A percentile compares a stretch with the other conserved stretches of the same genome.
Evolutionary conservation across 2,797 vertebrate genomes (phyloP).

Genomic region (Sebastolobus altivelis): DNA sequence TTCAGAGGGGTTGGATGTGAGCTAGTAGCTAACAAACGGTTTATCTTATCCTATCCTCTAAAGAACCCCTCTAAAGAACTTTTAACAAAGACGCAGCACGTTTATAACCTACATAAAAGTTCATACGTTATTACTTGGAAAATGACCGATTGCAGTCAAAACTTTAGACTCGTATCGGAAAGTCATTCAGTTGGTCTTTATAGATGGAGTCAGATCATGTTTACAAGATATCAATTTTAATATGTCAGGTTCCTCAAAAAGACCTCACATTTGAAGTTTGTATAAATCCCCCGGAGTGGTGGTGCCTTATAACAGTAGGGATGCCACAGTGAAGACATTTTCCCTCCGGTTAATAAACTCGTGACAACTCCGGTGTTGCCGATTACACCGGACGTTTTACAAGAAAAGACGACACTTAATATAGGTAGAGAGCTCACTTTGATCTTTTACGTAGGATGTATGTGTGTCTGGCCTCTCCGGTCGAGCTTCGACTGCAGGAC

Average conservation of each 20-base stretch:
- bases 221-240: neutral
- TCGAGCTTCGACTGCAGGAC: no score
- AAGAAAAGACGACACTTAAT: no score
- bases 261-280: no score
- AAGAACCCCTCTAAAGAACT: neutral
- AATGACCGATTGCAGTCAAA: neutral
- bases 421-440: no score
- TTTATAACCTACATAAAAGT: neutral
- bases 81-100: neutral
- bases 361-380: no score
- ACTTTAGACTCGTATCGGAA: neutral
- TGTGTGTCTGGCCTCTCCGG: no score
- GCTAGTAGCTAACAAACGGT: neutral
- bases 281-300: no score
- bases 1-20: neutral
- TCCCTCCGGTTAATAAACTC: no score
- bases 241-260: neutral
- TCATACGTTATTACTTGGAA: neutral
- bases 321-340: no score
- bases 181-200: neutral
- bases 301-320: no score
- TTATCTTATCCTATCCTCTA: constrained; percentile 5
- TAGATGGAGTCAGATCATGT: neutral
- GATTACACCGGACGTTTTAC: no score
- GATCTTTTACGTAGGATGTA: no score